phyloP scores from a whole-genome alignment of 2,888 invertebrate species.

The Strigamia crassipes region DNA sequence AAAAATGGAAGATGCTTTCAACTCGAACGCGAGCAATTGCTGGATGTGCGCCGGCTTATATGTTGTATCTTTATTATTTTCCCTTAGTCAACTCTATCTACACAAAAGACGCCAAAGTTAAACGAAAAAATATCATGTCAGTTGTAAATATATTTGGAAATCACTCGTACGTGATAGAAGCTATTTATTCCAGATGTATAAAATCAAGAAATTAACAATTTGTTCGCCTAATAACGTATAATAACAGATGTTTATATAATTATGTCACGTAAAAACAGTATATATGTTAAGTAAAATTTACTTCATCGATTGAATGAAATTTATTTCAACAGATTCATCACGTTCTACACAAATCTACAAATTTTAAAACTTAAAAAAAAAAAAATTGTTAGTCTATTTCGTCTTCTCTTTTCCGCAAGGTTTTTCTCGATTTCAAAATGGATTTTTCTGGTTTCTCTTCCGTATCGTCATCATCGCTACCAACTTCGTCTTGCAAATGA shows the following conservation, averaged over 20 bases:
- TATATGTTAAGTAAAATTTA: neutral
- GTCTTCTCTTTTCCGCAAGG: neutral
- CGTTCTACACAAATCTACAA: too few species aligned
- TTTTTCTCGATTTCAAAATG: neutral
- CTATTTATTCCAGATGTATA: conserved; percentile 36
- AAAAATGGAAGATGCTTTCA: conserved; percentile 44
- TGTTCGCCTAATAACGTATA: neutral
- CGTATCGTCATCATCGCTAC: neutral
- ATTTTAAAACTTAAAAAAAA: too few species aligned
- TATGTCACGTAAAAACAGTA: neutral
- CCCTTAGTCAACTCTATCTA: conserved; percentile 47
- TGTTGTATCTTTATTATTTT: conserved; percentile 46
- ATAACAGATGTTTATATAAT: neutral
- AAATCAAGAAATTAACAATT: neutral
- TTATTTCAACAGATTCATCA: neutral
- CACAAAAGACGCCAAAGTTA: conserved; percentile 32
- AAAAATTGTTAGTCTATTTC: neutral
- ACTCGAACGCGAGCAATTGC: conserved; percentile 49
- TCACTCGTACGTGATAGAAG: neutral
- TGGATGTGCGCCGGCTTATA: conserved; percentile 49
- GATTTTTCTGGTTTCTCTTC: neutral
- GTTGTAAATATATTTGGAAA: conserved; percentile 10
- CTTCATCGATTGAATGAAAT: neutral
- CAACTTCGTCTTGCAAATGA: conserved; percentile 2
- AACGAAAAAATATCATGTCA: neutral